phyloP scores from a whole-genome alignment of 1,140 invertebrate species.

The Brachionus asplanchnoidis region DNA sequence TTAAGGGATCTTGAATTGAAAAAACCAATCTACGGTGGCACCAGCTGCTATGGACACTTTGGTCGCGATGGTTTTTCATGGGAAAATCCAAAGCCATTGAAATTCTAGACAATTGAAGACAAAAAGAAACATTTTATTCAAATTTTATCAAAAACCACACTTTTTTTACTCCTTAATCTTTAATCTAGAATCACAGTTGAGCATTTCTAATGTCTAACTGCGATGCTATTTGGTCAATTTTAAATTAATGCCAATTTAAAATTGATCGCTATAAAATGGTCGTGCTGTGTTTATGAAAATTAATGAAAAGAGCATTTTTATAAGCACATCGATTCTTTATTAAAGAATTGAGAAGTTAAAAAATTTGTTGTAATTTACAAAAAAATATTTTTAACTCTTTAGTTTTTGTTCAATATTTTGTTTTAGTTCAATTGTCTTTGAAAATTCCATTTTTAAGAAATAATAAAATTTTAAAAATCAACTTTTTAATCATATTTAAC shows the following conservation, averaged over 20 bases:
- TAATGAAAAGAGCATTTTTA: constrained; percentile 42
- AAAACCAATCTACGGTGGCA: constrained; percentile 92
- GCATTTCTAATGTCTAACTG: background rate
- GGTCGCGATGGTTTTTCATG: constrained; percentile 90
- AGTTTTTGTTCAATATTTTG: background rate
- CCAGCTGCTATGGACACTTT: constrained; percentile 96
- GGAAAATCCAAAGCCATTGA: constrained; percentile 84
- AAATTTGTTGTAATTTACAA: background rate
- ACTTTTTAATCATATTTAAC: background rate
- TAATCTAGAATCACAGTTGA: constrained; percentile 29
- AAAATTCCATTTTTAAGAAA: background rate
- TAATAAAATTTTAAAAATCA: background rate
- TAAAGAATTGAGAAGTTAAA: constrained; percentile 10
- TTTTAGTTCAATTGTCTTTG: constrained; percentile 35
- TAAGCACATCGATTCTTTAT: constrained; percentile 42
- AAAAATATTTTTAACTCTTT: background rate
- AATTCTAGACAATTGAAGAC: constrained; percentile 51
- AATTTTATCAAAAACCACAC: background rate
- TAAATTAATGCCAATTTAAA: background rate
- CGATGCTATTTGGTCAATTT: background rate
- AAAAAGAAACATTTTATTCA: background rate
- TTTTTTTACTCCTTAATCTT: constrained; percentile 17
- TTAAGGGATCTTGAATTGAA: constrained; percentile 77
- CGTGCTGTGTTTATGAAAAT: constrained; percentile 42
- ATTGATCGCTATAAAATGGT: background rate